phyloP scores from a whole-genome alignment of 2,797 vertebrate genomes.

The Hylomyscus alleni region DNA sequence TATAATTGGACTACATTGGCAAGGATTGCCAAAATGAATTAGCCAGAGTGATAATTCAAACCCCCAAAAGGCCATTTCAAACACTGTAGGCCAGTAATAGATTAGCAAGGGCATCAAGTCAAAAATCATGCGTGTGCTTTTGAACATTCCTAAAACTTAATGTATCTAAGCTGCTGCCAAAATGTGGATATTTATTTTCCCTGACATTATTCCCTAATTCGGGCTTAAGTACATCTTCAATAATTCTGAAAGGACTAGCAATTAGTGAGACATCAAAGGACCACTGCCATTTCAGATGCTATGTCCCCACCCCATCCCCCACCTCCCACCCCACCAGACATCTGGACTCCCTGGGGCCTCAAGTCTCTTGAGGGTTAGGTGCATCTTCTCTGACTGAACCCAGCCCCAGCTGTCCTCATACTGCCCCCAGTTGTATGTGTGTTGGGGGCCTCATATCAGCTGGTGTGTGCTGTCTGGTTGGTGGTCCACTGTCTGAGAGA shows the following conservation, averaged over 20 bases:
- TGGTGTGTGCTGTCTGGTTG: too few species aligned
- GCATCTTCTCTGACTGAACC: too few species aligned
- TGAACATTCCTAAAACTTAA: conserved; percentile 76
- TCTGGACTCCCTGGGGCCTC: too few species aligned
- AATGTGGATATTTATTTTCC: conserved; percentile 74
- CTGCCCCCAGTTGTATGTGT: too few species aligned
- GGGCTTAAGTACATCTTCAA: conserved; percentile 78
- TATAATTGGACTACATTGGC: conserved; percentile 55
- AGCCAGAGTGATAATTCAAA: conserved; percentile 56
- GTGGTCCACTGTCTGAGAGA: too few species aligned
- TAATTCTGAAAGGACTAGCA: conserved; percentile 79
- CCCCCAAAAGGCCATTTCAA: conserved; percentile 68
- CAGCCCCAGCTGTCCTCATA: too few species aligned
- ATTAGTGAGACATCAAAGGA: conserved; percentile 81
- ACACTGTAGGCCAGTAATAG: conserved; percentile 7
- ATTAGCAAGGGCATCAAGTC: conserved; percentile 76
- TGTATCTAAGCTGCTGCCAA: conserved; percentile 80
- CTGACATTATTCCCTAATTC: conserved; percentile 77
- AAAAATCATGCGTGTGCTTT: conserved; percentile 71
- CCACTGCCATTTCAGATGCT: conserved; percentile 59
- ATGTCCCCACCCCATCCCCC: too few species aligned
- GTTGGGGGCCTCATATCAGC: too few species aligned
- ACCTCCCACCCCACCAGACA: too few species aligned
- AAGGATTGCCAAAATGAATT: conserved; percentile 64
- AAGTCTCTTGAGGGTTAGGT: too few species aligned